Evolutionary conservation across 2,113 vertebrate species (phyloP), one percentile per base, ranked within the genome.

Genomic region (Lycaon pictus): DNA sequence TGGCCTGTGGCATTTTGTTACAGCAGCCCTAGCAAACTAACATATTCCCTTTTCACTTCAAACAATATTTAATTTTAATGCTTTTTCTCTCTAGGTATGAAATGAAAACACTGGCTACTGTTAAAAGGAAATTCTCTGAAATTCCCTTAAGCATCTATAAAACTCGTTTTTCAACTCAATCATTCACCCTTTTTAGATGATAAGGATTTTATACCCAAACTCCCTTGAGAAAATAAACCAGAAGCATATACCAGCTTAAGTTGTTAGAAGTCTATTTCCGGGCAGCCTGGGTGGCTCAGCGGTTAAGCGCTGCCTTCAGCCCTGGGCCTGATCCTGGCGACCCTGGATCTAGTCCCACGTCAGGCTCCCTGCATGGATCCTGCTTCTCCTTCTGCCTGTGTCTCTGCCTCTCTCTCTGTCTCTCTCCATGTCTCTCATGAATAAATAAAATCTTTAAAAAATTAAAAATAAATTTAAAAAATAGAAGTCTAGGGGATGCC

Each of bases 121-220:
- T 72, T 86, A 90, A 88, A 67, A 51, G 32, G 48, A 89, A 86
- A 62, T 23, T 72, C 29, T 82, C 91, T 90, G 81, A 96, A 88
- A 56, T 69, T 94, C 69, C 81, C 27, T 62, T 83, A 56, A 89
- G 48, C 32, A 63, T 71, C 55, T 87, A 15, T 56, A 82, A 82
- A 93, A 93, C 55, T 82, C 5, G 0, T 71, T 93, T 74, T 88
- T 95, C 19, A 17, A 51, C 6, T 92, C 60, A n/a, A 15, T 63
- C 62, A 93, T 89, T 72, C 4, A 58, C 20, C 11, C 48, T 93
- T 67, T 86, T 86, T n/a, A 83, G 17, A 86, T 35, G 65, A 65
- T 37, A 56, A 80, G 83, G 13, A 55, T 55, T n/a, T 90, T 80
- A 77, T 43, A n/a, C 37, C 62, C 48, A 2, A 93, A 77, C 15